Evolutionary conservation across 1,140 invertebrate species (phyloP).

Genomic region (Mizuhopecten yessoensis): DNA sequence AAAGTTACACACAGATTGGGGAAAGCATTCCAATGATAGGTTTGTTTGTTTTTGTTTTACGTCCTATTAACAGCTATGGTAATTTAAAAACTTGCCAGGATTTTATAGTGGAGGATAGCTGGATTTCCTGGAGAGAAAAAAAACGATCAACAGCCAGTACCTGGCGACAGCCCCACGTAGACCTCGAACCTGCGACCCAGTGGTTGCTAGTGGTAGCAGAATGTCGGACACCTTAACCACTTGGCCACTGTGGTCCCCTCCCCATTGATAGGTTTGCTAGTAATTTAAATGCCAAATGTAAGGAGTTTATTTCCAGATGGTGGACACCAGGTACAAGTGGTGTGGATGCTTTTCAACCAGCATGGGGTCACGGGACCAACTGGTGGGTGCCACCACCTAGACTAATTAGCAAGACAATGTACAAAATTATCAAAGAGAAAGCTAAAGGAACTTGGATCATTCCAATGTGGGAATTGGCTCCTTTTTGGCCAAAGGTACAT

Average conservation of each 20-base stretch:
- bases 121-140: no score
- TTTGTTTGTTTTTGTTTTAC: no score
- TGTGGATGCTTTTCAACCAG: slow-evolving; percentile 49
- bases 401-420: slow-evolving; percentile 25
- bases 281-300: slow-evolving; percentile 52
- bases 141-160: no score
- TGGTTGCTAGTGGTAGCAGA: no score
- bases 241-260: no score
- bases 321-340: slow-evolving; percentile 42
- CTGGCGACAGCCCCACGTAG: no score
- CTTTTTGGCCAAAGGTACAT: slow-evolving; percentile 45
- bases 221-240: no score
- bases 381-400: slow-evolving; percentile 49
- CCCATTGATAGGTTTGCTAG: slow-evolving; percentile 52
- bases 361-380: slow-evolving; percentile 1
- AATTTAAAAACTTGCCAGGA: no score
- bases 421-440: background rate
- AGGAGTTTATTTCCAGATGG: slow-evolving; percentile 45
- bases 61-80: no score
- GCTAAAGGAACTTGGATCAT: slow-evolving; percentile 45
- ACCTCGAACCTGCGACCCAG: no score
- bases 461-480: slow-evolving; percentile 43
- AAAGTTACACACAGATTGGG: background rate
- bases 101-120: no score
- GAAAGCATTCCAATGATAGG: no score